phyloP scores from a whole-genome alignment of 2,888 invertebrate genomes.

The Creontiades dilutus region DNA sequence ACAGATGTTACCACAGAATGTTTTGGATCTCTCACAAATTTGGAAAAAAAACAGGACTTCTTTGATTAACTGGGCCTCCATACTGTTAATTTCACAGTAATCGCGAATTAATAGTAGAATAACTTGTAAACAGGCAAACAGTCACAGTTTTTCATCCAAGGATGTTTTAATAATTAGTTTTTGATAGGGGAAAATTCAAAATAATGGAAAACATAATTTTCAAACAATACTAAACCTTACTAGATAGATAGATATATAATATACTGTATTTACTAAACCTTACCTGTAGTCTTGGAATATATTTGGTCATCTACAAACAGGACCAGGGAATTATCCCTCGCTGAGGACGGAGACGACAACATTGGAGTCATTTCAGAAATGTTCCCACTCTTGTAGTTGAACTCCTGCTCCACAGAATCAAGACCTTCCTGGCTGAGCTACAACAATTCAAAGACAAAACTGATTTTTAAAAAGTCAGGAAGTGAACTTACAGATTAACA shows the following conservation, averaged over 20 bases:
- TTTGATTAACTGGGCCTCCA: too few species aligned
- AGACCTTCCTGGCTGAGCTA: slow-evolving; percentile 45
- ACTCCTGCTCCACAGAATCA: neutral
- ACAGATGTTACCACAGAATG: too few species aligned
- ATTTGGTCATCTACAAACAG: slow-evolving; percentile 41
- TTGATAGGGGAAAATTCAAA: neutral
- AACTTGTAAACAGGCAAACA: too few species aligned
- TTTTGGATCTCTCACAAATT: too few species aligned
- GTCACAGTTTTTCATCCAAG: too few species aligned
- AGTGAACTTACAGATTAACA: too few species aligned
- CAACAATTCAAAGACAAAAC: neutral
- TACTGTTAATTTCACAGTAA: too few species aligned
- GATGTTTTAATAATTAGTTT: neutral
- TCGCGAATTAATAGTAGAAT: too few species aligned
- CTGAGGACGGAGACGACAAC: neutral
- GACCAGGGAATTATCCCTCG: neutral
- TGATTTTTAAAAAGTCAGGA: too few species aligned
- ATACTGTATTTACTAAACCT: neutral
- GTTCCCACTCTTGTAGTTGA: neutral
- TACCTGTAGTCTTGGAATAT: slow-evolving; percentile 1
- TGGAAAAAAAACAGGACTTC: too few species aligned
- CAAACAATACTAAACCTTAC: neutral
- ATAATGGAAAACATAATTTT: neutral
- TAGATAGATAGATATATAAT: too few species aligned
- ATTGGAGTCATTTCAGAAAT: neutral